Base-by-base conservation (phyloP, 2,113 vertebrate species). In the Sinocyclocheilus rhinocerous region DNA sequence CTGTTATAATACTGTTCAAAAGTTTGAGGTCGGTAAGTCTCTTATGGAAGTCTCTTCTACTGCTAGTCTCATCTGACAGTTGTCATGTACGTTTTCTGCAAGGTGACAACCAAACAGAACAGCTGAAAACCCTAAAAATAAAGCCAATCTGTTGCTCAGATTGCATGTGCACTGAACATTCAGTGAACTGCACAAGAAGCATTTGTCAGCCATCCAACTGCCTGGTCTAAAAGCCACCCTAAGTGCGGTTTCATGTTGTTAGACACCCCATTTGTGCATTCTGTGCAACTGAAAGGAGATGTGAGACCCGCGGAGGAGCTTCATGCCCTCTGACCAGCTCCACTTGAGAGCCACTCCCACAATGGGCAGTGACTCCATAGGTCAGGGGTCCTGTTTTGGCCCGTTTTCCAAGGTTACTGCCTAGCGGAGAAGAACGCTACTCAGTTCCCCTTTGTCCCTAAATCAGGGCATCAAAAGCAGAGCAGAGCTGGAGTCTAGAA, bases 401-500 rank as follows among this genome's bases (percentile, higher is more conserved):
- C 94, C 92, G 90, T 94, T 95, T 88, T 91, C 95, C 94, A 94
- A 1, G 93, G 93, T 93, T 84, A 95, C 95, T 88, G 91, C 63
- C 88, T 87, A 84, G 89, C 77, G 90, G 87, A 92, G 91, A 91
- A 91, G 88, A 90, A 91, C 72, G 90, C 83, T 87, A 63, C 80
- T 39, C 20, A 9, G 77, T 86, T 85, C 57, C 88, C 90, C 90
- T 93, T 93, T 95, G 93, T 94, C 91, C 88, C 85, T 69, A 83
- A 86, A 87, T 91, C 85, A 85, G 88, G 50, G 82, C 86, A 86
- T 90, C 88, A 90, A 91, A 92, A 86, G 76, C 4, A 72, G 11
- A 22, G 48, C 63, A 57, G 24, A 15, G 63, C 76, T 39, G 42
- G 79, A 89, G 57, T 72, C 63, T 57, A 84, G 81, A 89, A 88